These are phyloP conservation scores for Diploptera punctata DNA, from an alignment of 2,888 invertebrate genomes.

Conservation along the genomic window DNA sequence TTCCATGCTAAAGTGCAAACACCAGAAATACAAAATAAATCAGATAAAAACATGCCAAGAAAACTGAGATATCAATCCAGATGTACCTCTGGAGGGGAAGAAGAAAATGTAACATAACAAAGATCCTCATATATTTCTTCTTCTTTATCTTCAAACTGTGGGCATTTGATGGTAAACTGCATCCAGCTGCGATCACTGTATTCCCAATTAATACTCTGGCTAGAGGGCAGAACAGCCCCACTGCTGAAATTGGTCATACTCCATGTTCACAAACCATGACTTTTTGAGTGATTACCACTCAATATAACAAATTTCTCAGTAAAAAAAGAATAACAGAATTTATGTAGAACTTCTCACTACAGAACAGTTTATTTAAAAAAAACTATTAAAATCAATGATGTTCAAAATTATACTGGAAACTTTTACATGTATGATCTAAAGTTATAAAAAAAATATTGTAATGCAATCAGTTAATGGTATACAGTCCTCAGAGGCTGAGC, in stretches of 20 bases:
- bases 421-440: too few relatives aligned
- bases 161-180: conserved; percentile 68
- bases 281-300: too few relatives aligned
- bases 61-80: conserved; percentile 4
- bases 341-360: too few relatives aligned
- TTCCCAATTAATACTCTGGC: conserved; percentile 40
- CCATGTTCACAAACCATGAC: too few relatives aligned
- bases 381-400: too few relatives aligned
- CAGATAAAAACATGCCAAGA: conserved; percentile 25
- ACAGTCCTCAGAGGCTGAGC: too few relatives aligned
- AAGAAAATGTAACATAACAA: conserved; percentile 84
- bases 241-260: conserved; percentile 35
- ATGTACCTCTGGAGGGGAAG: conserved; percentile 70
- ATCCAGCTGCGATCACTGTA: conserved; percentile 64
- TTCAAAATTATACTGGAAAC: too few relatives aligned
- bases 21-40: not conserved
- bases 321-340: too few relatives aligned
- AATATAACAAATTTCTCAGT: too few relatives aligned
- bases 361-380: too few relatives aligned
- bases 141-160: conserved; percentile 69
- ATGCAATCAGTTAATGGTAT: too few relatives aligned
- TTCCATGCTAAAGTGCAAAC: not conserved
- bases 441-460: too few relatives aligned
- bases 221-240: conserved; percentile 37
- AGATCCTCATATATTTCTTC: conserved; percentile 89